Percentiles rank a stretch among this genome's conserved stretches.
phyloP scores from a whole-genome alignment of 2,888 invertebrate species.

The Pammene aurita region DNA sequence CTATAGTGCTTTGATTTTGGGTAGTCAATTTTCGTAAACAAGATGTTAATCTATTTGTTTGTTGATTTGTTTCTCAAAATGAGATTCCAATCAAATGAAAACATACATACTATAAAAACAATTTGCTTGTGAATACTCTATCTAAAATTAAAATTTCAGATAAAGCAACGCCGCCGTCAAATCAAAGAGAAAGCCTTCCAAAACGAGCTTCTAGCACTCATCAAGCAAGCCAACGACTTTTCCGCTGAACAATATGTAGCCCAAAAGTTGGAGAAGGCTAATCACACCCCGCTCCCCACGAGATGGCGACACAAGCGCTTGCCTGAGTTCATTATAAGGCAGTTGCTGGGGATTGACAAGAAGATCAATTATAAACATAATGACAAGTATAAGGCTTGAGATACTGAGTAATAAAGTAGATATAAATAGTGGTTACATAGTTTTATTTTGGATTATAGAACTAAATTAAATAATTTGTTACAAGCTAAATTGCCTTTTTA shows the following conservation, averaged over 20 bases:
- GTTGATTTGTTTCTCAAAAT: too few relatives aligned
- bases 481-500: too few relatives aligned
- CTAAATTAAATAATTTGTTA: too few relatives aligned
- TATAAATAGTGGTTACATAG: not conserved
- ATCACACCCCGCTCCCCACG: slow-evolving; percentile 83
- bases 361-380: slow-evolving; percentile 78
- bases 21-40: too few relatives aligned
- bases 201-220: slow-evolving; percentile 85
- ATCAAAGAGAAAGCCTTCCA: slow-evolving; percentile 91
- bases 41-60: too few relatives aligned
- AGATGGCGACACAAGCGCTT: slow-evolving; percentile 84
- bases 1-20: too few relatives aligned
- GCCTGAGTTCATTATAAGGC: slow-evolving; percentile 86
- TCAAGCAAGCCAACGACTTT: slow-evolving; percentile 89
- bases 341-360: slow-evolving; percentile 85
- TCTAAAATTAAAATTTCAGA: slow-evolving; percentile 62
- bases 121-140: not conserved
- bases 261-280: slow-evolving; percentile 84
- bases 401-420: slow-evolving; percentile 26
- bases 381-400: slow-evolving; percentile 73
- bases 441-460: not conserved
- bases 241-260: slow-evolving; percentile 88
- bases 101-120: too few relatives aligned
- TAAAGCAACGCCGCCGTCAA: slow-evolving; percentile 86
- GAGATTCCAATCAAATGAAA: too few relatives aligned